Conservation (phyloP, 2,888 invertebrate genomes). For the Elmis aenea region DNA sequence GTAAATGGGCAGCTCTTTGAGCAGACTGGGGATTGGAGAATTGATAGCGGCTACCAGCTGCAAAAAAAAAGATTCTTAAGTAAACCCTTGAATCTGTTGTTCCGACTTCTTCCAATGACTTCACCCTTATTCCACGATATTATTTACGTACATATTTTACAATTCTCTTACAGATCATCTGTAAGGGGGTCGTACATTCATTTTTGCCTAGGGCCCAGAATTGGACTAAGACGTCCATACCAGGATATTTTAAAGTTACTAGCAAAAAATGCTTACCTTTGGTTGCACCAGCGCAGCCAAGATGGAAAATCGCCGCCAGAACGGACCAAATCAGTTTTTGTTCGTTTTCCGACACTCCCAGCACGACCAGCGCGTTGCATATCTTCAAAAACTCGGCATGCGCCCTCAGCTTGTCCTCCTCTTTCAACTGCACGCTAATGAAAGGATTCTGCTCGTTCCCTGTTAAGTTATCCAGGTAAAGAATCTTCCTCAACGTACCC, state of each 20-base stretch:
- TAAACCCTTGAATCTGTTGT: too few relatives aligned
- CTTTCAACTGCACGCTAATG: conserved; percentile 69
- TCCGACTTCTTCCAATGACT: too few relatives aligned
- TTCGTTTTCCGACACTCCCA: conserved; percentile 74
- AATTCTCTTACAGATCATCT: too few relatives aligned
- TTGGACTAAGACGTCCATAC: too few relatives aligned
- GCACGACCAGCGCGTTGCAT: conserved; percentile 66
- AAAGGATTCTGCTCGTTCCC: conserved; percentile 66
- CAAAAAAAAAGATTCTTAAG: too few relatives aligned
- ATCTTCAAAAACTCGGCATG: conserved; percentile 78
- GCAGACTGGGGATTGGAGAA: conserved; percentile 75
- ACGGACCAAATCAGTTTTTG: conserved; percentile 81
- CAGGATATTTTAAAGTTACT: too few relatives aligned
- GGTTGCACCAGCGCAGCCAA: conserved; percentile 80
- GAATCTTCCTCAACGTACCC: conserved; percentile 72
- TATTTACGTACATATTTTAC: too few relatives aligned
- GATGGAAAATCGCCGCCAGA: conserved; percentile 89
- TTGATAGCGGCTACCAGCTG: conserved; percentile 54
- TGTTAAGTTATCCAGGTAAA: conserved; percentile 71
- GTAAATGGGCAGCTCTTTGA: conserved; percentile 67
- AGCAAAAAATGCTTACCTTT: conserved; percentile 56
- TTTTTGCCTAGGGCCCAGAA: too few relatives aligned
- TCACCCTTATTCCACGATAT: too few relatives aligned
- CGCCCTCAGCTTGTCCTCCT: conserved; percentile 74
- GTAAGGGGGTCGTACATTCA: too few relatives aligned